phyloP scores from a whole-genome alignment of 2,888 invertebrate genomes.

The Stomorhina lunata region DNA sequence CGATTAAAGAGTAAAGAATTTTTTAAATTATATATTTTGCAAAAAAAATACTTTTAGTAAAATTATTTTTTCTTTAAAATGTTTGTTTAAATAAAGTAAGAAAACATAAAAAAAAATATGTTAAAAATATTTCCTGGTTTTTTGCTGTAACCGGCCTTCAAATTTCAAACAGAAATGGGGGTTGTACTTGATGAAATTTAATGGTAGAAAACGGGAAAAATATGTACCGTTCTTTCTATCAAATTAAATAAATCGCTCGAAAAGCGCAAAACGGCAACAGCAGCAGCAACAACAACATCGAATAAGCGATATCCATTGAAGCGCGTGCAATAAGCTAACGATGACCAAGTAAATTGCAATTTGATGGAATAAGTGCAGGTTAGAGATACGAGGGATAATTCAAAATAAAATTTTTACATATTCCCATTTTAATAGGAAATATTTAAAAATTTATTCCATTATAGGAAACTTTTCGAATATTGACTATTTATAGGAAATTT shows the following conservation, averaged over 20 bases:
- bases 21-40: constrained; percentile 16
- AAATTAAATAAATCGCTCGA: constrained; percentile 54
- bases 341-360: constrained; percentile 61
- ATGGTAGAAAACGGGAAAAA: constrained; percentile 35
- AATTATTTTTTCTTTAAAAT: constrained; percentile 34
- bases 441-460: too few relatives aligned
- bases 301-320: constrained; percentile 29
- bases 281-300: not conserved
- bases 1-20: constrained; percentile 53
- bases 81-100: constrained; percentile 11
- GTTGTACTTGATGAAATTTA: constrained; percentile 58
- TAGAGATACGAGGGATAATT: not conserved
- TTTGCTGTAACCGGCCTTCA: not conserved
- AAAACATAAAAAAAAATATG: constrained; percentile 1
- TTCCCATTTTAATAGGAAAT: not conserved
- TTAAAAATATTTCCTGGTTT: not conserved
- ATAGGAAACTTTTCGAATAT: too few relatives aligned
- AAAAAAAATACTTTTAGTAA: constrained; percentile 7
- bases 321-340: constrained; percentile 53
- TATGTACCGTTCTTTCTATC: constrained; percentile 61
- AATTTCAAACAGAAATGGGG: constrained; percentile 26
- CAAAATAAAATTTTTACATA: not conserved
- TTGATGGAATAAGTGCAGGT: constrained; percentile 43
- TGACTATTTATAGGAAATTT: too few relatives aligned
- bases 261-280: not conserved